Conservation (phyloP, 2,113 vertebrate species). For the Tachuris rubrigastra region DNA sequence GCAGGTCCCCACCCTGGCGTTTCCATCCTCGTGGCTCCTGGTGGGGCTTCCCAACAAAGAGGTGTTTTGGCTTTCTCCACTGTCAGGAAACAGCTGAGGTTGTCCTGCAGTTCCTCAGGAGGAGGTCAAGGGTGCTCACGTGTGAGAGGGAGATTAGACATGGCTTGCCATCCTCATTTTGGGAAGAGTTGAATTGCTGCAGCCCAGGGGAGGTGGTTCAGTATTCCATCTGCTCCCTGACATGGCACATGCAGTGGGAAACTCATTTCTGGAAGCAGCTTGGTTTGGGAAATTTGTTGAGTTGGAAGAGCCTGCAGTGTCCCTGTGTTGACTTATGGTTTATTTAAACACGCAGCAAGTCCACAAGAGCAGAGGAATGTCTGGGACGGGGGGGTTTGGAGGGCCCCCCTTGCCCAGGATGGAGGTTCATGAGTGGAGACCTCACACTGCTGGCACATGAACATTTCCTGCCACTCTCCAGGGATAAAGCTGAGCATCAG, state of each 20-base stretch:
- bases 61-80: not conserved
- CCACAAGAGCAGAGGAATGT: not conserved
- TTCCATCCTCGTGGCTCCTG: not conserved
- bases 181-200: not conserved
- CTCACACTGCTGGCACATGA: too few relatives aligned
- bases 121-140: not conserved
- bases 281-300: not conserved
- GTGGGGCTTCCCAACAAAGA: not conserved
- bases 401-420: not conserved
- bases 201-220: not conserved
- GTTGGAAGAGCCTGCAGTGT: not conserved
- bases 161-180: not conserved
- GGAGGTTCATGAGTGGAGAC: not conserved
- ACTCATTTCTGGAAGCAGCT: not conserved
- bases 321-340: not conserved
- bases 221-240: not conserved
- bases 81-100: not conserved
- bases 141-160: not conserved
- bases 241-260: not conserved
- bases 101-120: not conserved
- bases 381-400: not conserved
- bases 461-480: not conserved
- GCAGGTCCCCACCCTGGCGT: not conserved
- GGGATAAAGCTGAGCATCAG: not conserved
- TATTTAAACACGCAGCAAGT: not conserved